Conservation (phyloP, 2,888 invertebrate species). For the Meiosimyza decipiens region DNA sequence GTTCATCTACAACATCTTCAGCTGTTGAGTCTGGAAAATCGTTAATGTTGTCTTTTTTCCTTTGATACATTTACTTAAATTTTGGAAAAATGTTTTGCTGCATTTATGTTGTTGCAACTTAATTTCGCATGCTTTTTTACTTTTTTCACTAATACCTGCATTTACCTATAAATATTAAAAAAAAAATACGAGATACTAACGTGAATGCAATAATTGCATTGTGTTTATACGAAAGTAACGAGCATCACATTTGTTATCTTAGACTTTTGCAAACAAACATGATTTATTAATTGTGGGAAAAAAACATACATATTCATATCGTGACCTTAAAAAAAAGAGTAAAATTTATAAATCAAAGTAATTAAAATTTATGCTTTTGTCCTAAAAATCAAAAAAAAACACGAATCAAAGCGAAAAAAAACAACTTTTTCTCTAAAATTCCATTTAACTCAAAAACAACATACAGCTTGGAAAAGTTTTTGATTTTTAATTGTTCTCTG, state of each 20-base stretch:
- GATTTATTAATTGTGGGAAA: too few species aligned
- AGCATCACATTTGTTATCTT: neutral
- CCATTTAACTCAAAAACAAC: too few species aligned
- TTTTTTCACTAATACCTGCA: neutral
- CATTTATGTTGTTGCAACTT: conserved; percentile 1
- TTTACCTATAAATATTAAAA: conserved; percentile 14
- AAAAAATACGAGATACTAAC: conserved; percentile 16
- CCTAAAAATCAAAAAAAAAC: too few species aligned
- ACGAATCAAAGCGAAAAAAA: too few species aligned
- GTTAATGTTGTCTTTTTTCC: neutral
- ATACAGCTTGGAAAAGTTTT: neutral
- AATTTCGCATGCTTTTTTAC: conserved; percentile 2
- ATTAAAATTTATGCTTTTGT: too few species aligned
- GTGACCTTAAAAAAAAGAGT: too few species aligned
- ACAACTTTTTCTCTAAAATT: too few species aligned
- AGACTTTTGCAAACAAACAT: too few species aligned
- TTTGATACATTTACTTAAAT: neutral
- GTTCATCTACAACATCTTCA: neutral
- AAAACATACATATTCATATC: too few species aligned
- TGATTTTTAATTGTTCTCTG: neutral
- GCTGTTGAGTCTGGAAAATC: neutral
- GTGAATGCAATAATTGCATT: conserved; percentile 34
- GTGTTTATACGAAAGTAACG: conserved; percentile 13
- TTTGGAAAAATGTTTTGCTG: neutral
- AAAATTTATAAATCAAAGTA: too few species aligned